A percentile compares a stretch with the other conserved stretches of the same genome.
Conservation (phyloP, 2,888 invertebrate genomes). For the Dynastes hyllus region DNA sequence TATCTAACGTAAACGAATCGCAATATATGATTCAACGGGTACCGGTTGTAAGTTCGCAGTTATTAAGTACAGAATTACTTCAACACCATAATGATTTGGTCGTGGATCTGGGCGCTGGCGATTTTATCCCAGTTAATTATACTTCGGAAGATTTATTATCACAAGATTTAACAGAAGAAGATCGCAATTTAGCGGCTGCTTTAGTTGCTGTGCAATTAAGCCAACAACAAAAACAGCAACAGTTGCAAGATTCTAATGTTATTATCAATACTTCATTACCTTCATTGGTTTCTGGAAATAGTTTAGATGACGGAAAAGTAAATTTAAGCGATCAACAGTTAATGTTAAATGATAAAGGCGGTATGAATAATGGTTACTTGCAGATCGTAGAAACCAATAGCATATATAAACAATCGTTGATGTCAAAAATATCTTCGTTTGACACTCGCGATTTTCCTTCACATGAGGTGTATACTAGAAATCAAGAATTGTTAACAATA, state of each 20-base stretch:
- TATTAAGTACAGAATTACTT: conserved; percentile 67
- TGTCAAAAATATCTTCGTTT: conserved; percentile 44
- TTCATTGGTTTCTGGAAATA: conserved; percentile 56
- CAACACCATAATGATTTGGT: conserved; percentile 69
- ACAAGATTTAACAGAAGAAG: conserved; percentile 75
- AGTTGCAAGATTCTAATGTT: conserved; percentile 65
- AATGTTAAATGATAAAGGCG: conserved; percentile 64
- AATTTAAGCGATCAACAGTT: conserved; percentile 64
- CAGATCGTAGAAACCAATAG: conserved; percentile 67
- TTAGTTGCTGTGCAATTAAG: conserved; percentile 77
- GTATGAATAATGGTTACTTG: conserved; percentile 63
- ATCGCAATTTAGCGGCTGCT: conserved; percentile 76
- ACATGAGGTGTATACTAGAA: conserved; percentile 43
- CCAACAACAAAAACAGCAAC: conserved; percentile 76
- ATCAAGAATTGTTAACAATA: conserved; percentile 50
- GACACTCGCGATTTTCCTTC: conserved; percentile 48
- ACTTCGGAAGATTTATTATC: conserved; percentile 68
- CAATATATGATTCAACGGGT: conserved; percentile 69
- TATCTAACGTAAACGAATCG: conserved; percentile 64
- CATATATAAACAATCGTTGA: conserved; percentile 56
- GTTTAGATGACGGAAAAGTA: conserved; percentile 60
- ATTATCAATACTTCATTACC: conserved; percentile 61
- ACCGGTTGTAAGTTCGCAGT: conserved; percentile 67
- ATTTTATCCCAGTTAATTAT: conserved; percentile 70
- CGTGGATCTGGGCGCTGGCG: conserved; percentile 68